Percentiles rank a stretch among this genome's conserved stretches.
Conservation (phyloP, 2,797 vertebrate species). For the Nyctalus aviator region DNA sequence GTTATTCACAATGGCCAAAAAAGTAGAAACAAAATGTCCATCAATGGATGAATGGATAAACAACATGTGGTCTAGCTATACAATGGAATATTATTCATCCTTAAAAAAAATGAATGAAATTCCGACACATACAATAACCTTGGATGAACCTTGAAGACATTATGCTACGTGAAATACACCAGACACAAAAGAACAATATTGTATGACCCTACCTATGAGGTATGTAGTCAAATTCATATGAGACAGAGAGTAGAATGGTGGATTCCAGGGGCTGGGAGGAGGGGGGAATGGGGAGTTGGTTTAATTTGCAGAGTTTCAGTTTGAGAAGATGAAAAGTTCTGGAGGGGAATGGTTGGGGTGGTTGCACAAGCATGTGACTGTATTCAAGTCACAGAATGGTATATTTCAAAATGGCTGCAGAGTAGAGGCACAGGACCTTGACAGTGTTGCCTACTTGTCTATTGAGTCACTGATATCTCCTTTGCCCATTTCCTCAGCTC, state of each 20-base stretch:
- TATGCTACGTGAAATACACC: background rate
- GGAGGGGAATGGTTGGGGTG: background rate
- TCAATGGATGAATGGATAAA: background rate
- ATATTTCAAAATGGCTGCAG: background rate
- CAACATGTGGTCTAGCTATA: background rate
- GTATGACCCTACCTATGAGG: background rate
- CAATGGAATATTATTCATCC: background rate
- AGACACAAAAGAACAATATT: background rate
- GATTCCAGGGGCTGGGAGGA: background rate
- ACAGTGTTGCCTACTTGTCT: background rate
- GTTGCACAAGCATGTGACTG: background rate
- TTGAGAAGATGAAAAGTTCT: background rate
- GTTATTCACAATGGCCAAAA: background rate
- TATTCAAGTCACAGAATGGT: background rate
- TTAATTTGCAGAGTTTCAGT: background rate
- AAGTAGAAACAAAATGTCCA: background rate
- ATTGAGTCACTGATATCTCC: accelerated
- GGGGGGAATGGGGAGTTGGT: background rate
- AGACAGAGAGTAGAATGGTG: background rate
- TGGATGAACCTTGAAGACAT: background rate
- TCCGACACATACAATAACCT: background rate
- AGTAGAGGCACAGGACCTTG: background rate
- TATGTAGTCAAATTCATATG: background rate
- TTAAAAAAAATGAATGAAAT: background rate
- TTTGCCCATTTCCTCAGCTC: background rate